Percentiles rank a stretch among this genome's conserved stretches.
Evolutionary conservation across 2,888 invertebrate genomes (phyloP).

Genomic region (Ornithoptera alexandrae): DNA sequence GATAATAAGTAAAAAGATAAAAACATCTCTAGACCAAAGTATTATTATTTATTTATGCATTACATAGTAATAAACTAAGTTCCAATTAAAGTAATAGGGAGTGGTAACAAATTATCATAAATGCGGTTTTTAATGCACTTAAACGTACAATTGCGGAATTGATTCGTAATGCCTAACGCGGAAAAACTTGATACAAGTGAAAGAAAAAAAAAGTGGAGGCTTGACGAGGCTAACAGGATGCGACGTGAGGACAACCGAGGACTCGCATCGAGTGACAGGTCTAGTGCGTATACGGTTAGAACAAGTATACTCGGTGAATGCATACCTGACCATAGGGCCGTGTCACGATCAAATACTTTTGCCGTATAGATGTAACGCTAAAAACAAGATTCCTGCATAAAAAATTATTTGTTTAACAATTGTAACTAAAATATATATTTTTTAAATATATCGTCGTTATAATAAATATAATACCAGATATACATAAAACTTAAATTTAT

Average conservation of each 20-base stretch:
- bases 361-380: conserved; percentile 26
- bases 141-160: conserved; percentile 33
- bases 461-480: no score
- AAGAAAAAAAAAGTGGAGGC: conserved; percentile 50
- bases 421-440: neutral
- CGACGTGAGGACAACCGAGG: conserved; percentile 54
- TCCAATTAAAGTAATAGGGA: neutral
- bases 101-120: neutral
- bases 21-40: neutral
- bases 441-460: no score
- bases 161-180: conserved; percentile 39
- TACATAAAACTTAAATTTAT: no score
- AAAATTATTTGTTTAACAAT: conserved; percentile 39
- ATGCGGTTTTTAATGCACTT: conserved; percentile 37
- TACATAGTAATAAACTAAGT: neutral
- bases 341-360: conserved; percentile 41
- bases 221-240: conserved; percentile 64
- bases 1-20: neutral
- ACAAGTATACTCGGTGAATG: conserved; percentile 37
- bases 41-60: neutral
- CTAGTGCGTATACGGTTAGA: conserved; percentile 45
- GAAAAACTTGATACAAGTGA: conserved; percentile 52
- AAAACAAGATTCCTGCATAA: conserved; percentile 34
- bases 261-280: conserved; percentile 28
- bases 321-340: conserved; percentile 36